These are phyloP conservation scores for Acanthaster planci DNA, from an alignment of 35 echinoderm and acorn worm species.

Conservation along the genomic window DNA sequence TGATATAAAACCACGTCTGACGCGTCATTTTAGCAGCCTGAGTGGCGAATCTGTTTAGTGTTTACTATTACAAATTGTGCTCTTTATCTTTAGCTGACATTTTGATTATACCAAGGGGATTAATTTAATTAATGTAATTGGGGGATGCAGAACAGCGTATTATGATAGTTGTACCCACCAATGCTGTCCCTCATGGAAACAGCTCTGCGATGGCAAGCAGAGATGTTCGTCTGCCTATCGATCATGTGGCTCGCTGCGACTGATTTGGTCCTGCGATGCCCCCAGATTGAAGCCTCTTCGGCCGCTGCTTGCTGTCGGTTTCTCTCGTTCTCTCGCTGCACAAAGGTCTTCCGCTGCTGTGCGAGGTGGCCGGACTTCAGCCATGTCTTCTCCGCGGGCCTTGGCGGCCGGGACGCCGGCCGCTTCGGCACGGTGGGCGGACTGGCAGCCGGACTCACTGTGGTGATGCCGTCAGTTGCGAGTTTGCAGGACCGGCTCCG, in stretches of 20 bases:
- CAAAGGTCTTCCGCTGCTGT: background rate
- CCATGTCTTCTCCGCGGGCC: conserved; percentile 10
- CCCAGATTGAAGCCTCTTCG: background rate
- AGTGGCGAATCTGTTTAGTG: no score
- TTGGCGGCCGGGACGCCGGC: background rate
- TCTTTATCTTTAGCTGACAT: no score
- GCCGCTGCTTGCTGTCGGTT: background rate
- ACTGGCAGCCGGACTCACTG: background rate
- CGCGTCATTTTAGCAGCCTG: no score
- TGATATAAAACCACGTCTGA: no score
- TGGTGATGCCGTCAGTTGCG: background rate
- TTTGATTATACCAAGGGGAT: no score
- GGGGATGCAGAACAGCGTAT: no score
- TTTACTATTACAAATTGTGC: no score
- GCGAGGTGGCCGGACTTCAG: background rate
- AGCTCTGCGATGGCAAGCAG: background rate
- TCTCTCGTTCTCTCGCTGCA: background rate
- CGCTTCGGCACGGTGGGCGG: background rate
- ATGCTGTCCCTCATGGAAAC: conserved; percentile 21
- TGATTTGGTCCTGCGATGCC: conserved; percentile 4
- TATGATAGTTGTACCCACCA: no score
- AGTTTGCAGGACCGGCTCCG: conserved; percentile 20
- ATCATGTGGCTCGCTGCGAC: conserved; percentile 26
- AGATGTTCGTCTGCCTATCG: background rate
- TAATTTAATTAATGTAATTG: no score